A percentile compares a stretch with the other conserved stretches of the same genome.
phyloP scores from a whole-genome alignment of 1,140 invertebrate species.

The Leptestheria dahalacensis region DNA sequence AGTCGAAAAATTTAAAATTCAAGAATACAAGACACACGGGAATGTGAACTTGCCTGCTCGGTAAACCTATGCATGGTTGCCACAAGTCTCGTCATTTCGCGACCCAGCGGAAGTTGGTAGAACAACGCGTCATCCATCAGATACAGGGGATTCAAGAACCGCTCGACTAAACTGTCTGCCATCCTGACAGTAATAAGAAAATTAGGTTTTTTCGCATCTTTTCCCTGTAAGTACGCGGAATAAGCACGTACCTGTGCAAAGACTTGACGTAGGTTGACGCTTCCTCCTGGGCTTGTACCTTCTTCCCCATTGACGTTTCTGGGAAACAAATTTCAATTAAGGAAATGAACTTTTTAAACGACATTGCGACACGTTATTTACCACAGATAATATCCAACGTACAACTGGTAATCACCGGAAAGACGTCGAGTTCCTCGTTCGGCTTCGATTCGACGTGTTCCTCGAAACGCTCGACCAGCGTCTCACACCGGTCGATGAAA shows the following conservation, averaged over 20 bases:
- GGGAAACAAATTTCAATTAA: neutral
- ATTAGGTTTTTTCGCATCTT: no score
- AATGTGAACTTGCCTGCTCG: slow-evolving; percentile 37
- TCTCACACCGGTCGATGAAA: slow-evolving; percentile 56
- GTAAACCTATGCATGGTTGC: slow-evolving; percentile 73
- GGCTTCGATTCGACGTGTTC: slow-evolving; percentile 27
- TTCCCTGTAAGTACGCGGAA: no score
- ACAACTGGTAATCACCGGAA: slow-evolving; percentile 35
- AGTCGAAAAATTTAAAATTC: neutral
- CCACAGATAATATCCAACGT: slow-evolving; percentile 45
- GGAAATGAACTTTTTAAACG: neutral
- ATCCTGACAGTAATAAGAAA: no score
- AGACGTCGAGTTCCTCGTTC: slow-evolving; percentile 30
- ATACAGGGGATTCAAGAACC: no score
- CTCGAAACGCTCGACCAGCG: slow-evolving; percentile 46
- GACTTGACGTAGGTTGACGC: slow-evolving; percentile 42
- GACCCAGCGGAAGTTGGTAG: slow-evolving; percentile 53
- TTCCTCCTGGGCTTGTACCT: slow-evolving; percentile 12
- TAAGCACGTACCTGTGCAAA: slow-evolving; percentile 34
- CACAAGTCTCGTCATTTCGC: slow-evolving; percentile 53
- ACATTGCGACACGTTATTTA: slow-evolving; percentile 28
- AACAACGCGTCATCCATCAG: slow-evolving; percentile 65
- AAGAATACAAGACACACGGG: neutral
- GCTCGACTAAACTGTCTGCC: no score
- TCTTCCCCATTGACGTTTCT: slow-evolving; percentile 19